Base-by-base conservation (phyloP, 1,140 invertebrate species). In the Bombus consobrinus region DNA sequence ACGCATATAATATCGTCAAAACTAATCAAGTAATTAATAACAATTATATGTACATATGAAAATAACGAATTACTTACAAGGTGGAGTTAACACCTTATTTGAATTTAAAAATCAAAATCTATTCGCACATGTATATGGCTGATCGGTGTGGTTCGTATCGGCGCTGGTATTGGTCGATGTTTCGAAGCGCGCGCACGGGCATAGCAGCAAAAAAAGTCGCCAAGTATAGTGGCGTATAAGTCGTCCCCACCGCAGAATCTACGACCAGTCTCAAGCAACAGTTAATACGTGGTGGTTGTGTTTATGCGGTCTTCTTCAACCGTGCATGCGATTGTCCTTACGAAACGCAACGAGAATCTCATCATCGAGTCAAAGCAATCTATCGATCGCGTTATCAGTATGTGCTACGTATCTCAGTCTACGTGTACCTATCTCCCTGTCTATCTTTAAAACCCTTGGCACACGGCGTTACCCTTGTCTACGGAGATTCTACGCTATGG, bases 221-320 rank as follows among this genome's bases (percentile, higher is more conserved):
- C 15, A 72, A 83, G 85, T 69, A 82, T 39, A 69, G 59, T 47
- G n/a, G 57, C 68, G 84, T 88, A 89, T 89, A 89, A 88, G 87
- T 83, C 39, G 71, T 77, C 77, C 77, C 64, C 66, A 59, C 37
- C 68, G 72, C 18, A 15, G 32, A 28, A 32, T 12, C 22, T 59
- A 47, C 64, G 71, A 79, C 69, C 87, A 89, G 88, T 89, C 75
- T 89, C 59, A 62, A 32, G 41, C 47, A 57, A 73, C 72, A 59
- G 72, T 5, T 34, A 75, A 76, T 25, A 62, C 66, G 66, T 2
- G 32, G 10, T 22, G 57, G 74, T 64, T 59, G 12, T 83, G 62
- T 87, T 83, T 69, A 69, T 34, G 25, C 39, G 39, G 32, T 64
- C 12, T 8, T 39, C 22, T 8, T 15, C 18, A 13, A 32, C 6